Evolutionary conservation across 2,888 invertebrate genomes (phyloP), one percentile per base, ranked within the genome.

Genomic region (Callinectes sapidus): DNA sequence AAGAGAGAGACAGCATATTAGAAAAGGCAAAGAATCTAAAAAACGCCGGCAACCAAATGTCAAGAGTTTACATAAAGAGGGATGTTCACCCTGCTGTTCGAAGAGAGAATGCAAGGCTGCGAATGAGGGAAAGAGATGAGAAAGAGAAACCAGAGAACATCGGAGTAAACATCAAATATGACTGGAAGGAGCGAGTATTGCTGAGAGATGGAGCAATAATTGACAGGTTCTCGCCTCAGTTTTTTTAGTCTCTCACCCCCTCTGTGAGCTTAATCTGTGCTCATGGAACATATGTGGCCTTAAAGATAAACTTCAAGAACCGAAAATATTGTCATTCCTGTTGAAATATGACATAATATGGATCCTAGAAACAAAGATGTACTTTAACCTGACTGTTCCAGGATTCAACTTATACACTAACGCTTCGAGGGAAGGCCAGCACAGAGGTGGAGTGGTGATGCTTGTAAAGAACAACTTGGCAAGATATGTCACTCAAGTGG

Each of bases 1-100:
- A 71, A 8, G 32, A 39, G 39, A 32, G 90, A 39, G n/a, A 90
- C n/a, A 39, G 13, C 6, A 90, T 90, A 2, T 18, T 90, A 14
- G 39, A 8, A 28, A 42, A 66, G 28, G 71, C 71, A 14, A 90
- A 71, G 39, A 71, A 66, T 71, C 35, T 90, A 39, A 90, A 66
- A 14, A 8, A 35, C 13, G 71, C 66, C 14, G 14, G 14, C 3
- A 42, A 39, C 35, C 35, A 3, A 28, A 2, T 90, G 71, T n/a
- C 90, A 10, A 13, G 54, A 10, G 71, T 90, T 2, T 90, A 90
- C 71, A 66, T 90, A 23, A 90, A 90, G 35, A 90, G 71, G 71
- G 90, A 90, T 90, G 71, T 90, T 35, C 90, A 90, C 16, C 90
- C 90, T 8, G 71, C 90, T 1, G 39, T 71, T 35, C 71, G 90